phyloP scores from a whole-genome alignment of 2,797 vertebrate species.

The Ispidina lecontei region DNA sequence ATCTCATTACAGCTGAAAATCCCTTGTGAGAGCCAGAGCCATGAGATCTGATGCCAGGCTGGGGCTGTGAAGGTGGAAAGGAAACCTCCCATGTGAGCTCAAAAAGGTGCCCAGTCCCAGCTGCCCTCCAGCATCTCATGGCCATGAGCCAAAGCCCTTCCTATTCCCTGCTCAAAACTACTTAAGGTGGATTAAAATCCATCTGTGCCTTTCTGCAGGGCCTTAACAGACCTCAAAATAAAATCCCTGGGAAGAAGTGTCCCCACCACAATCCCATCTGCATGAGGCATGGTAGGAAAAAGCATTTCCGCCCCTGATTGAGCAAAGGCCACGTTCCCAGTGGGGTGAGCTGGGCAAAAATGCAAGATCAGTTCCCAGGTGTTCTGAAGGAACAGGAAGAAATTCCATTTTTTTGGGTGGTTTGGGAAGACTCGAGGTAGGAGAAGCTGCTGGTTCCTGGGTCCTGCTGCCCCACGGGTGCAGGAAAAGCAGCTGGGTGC shows the following conservation, averaged over 20 bases:
- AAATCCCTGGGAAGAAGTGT: background rate
- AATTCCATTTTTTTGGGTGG: background rate
- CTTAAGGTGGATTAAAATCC: background rate
- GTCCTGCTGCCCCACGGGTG: too few species aligned
- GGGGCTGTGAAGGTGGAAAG: background rate
- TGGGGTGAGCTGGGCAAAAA: background rate
- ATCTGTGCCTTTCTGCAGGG: background rate
- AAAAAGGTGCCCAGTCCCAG: rapidly evolving
- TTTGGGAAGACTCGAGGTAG: background rate
- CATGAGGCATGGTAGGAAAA: rapidly evolving
- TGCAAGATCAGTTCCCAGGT: background rate
- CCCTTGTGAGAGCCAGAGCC: background rate
- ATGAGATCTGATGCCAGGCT: background rate
- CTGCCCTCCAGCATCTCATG: background rate
- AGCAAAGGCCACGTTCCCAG: background rate
- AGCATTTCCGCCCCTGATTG: background rate
- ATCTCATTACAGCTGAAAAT: background rate
- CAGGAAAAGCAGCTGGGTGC: background rate
- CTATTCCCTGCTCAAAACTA: background rate
- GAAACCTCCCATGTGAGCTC: background rate
- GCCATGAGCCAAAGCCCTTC: background rate
- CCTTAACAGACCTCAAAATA: background rate
- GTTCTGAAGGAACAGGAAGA: background rate
- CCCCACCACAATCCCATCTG: background rate
- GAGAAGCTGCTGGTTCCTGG: rapidly evolving